Percentiles rank a stretch among this genome's conserved stretches.
These are phyloP conservation scores for Mercenaria mercenaria DNA, from an alignment of 1,140 invertebrate genomes.

Conservation along the genomic window DNA sequence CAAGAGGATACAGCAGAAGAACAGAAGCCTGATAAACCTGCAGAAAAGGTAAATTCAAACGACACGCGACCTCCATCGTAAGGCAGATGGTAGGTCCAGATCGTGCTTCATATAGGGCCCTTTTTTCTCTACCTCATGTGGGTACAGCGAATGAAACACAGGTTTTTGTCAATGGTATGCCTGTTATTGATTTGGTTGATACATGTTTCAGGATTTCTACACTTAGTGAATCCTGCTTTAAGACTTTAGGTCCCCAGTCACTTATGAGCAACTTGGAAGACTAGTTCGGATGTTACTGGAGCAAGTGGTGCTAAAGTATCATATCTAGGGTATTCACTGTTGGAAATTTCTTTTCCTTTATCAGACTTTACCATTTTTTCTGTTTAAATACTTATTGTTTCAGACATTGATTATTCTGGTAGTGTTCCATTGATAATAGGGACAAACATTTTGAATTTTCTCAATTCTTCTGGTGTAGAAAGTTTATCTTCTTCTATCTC, in stretches of 20 bases:
- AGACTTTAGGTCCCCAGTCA: background rate
- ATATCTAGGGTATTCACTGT: background rate
- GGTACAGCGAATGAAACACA: background rate
- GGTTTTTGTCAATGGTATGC: background rate
- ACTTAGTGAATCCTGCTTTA: background rate
- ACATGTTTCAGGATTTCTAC: background rate
- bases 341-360: background rate
- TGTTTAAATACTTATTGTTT: background rate
- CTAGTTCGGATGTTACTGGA: background rate
- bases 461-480: background rate
- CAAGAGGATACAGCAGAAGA: background rate
- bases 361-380: background rate
- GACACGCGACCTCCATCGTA: slow-evolving; percentile 1
- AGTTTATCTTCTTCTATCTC: background rate
- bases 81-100: background rate
- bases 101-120: background rate
- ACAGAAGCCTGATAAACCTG: background rate
- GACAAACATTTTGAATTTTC: background rate
- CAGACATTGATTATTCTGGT: background rate
- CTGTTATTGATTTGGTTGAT: background rate
- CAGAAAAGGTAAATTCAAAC: background rate
- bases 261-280: background rate
- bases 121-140: background rate
- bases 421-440: background rate
- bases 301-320: background rate